A percentile compares a stretch with the other conserved stretches of the same genome.
Evolutionary conservation across 2,888 invertebrate genomes (phyloP).

Genomic region (Camptogramma bilineatum): DNA sequence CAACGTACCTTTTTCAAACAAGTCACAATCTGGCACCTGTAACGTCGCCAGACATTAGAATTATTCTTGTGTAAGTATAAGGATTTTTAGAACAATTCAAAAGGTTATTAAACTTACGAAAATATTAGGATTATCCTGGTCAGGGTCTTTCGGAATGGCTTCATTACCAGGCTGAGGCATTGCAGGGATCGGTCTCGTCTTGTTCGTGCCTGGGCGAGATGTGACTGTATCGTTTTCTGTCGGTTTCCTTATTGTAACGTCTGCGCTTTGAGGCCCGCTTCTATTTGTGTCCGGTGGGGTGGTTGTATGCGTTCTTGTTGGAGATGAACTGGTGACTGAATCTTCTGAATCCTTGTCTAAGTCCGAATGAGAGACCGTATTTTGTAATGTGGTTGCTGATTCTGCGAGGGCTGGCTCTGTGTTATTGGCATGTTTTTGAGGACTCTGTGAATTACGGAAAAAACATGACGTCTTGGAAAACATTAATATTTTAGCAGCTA

Average conservation of each 20-base stretch:
- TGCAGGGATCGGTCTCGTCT: constrained; percentile 70
- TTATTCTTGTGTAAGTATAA: background rate
- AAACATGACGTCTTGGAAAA: background rate
- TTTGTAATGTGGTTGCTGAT: constrained; percentile 58
- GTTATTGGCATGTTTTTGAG: constrained; percentile 57
- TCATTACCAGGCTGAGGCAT: constrained; percentile 47
- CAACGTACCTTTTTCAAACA: constrained; percentile 87
- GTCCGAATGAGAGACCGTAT: constrained; percentile 55
- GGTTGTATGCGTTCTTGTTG: constrained; percentile 45
- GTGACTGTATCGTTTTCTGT: constrained; percentile 48
- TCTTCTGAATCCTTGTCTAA: constrained; percentile 54
- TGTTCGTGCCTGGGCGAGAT: constrained; percentile 61
- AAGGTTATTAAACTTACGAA: constrained; percentile 56
- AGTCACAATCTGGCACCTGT: constrained; percentile 88
- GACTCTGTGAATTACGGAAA: constrained; percentile 53
- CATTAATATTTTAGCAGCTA: background rate
- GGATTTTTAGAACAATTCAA: no score
- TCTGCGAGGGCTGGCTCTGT: constrained; percentile 52
- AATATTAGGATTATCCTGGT: constrained; percentile 73
- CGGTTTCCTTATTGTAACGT: constrained; percentile 57
- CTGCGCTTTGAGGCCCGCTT: constrained; percentile 50
- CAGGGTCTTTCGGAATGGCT: constrained; percentile 69
- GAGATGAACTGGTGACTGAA: constrained; percentile 43
- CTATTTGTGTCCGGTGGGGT: constrained; percentile 52
- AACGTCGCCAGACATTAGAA: constrained; percentile 33